Conservation (phyloP, 2,888 invertebrate species). For the Dilophus febrilis region DNA sequence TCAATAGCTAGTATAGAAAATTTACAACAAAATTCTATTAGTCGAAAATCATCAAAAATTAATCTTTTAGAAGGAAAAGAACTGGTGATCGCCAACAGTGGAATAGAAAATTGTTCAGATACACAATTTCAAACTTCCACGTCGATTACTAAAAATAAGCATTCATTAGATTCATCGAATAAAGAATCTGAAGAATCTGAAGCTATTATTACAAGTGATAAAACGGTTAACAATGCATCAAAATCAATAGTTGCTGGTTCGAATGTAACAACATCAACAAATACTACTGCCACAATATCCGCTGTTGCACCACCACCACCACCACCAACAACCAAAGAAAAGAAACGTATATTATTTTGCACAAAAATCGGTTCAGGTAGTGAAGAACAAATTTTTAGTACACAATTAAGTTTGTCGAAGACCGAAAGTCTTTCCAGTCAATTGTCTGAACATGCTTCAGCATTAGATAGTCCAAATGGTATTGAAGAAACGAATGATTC, state of each 20-base stretch:
- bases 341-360: conserved; percentile 41
- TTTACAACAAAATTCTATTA: conserved; percentile 10
- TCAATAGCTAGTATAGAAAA: not conserved
- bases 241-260: conserved; percentile 1
- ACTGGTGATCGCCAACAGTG: conserved; percentile 14
- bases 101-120: not conserved
- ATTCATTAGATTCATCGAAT: not conserved
- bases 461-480: conserved; percentile 13
- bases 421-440: conserved; percentile 46
- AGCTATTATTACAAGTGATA: not conserved
- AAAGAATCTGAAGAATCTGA: not conserved
- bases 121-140: too few species aligned
- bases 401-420: conserved; percentile 45
- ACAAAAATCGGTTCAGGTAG: conserved; percentile 45
- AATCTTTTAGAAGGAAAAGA: conserved; percentile 15
- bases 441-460: conserved; percentile 32
- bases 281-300: too few species aligned
- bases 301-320: too few species aligned
- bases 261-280: conserved; percentile 1
- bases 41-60: conserved; percentile 10
- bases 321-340: conserved; percentile 24
- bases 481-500: conserved; percentile 4
- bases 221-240: not conserved
- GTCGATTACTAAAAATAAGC: too few species aligned
- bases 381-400: conserved; percentile 50